Conservation (phyloP, 2,797 vertebrate genomes). For the Vipera ursinii region DNA sequence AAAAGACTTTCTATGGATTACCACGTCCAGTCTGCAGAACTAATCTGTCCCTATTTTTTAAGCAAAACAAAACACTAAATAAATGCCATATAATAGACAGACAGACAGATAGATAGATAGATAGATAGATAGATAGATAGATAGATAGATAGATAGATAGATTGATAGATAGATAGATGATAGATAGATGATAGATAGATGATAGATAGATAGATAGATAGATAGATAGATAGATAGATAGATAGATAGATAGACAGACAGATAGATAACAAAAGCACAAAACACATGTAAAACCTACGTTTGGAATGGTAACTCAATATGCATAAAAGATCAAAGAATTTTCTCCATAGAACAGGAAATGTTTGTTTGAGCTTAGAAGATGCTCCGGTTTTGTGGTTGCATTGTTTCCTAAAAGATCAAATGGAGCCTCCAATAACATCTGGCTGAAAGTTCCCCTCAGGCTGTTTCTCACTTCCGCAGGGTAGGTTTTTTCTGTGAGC, state of each 20-base stretch:
- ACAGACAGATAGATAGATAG: not conserved
- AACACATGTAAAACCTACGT: not conserved
- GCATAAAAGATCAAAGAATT: conserved; percentile 31
- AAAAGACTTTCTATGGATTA: not conserved
- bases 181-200: too few relatives aligned
- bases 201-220: not conserved
- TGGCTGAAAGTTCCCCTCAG: conserved; percentile 44
- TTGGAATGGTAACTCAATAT: not conserved
- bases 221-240: too few relatives aligned
- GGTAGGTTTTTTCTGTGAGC: conserved; percentile 25
- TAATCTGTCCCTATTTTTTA: not conserved
- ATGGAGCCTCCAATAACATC: conserved; percentile 53
- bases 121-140: too few relatives aligned
- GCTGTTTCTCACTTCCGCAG: conserved; percentile 41
- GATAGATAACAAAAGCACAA: not conserved
- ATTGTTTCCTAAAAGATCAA: conserved; percentile 65
- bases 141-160: not conserved
- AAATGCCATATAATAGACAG: not conserved
- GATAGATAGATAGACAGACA: fast-evolving
- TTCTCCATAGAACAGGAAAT: conserved; percentile 27
- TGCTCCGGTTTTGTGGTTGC: not conserved
- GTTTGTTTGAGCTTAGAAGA: conserved; percentile 35
- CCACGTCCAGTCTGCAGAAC: not conserved
- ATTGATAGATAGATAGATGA: too few relatives aligned
- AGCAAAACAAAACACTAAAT: not conserved